Base-by-base conservation (phyloP, 2,888 invertebrate genomes). In the Phortica okadai region DNA sequence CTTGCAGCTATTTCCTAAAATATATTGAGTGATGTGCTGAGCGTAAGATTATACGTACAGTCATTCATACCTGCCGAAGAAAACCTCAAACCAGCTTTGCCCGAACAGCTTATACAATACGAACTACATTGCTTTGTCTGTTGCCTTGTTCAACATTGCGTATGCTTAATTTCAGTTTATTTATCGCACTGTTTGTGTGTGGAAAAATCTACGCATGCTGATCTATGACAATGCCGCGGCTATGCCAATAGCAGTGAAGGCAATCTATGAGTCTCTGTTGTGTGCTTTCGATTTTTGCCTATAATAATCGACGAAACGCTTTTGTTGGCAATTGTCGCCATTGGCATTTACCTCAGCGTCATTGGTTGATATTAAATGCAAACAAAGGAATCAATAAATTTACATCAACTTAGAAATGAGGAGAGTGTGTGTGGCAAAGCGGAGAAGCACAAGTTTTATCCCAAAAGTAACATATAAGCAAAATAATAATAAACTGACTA, bases 231-330 rank as follows among this genome's bases (percentile, higher is more conserved):
- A 21, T 59, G 21, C 59, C 33, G 33, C 33, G 33, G 33, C 33
- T 56, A 56, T 16, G 56, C 33, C 33, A 33, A 5, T 33, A 33
- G 25, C 69, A 69, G 56, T 56, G 25, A 85, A 86, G 81, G 85
- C 50, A 69, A 77, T 80, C 79, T 79, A 83, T 78, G 86, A 82
- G 84, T 87, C 87, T 84, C 86, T 78, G 59, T 81, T 83, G 86
- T 82, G 86, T 83, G 81, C 86, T 85, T 82, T 70, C 54, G 33
- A 3, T 14, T n/a, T 25, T 25, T 70, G 58, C 7, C 8, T 62
- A 25, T 62, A 62, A 62, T 25, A 25, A 62, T 62, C 62, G 10
- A 8, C 7, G 62, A 50, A 50, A 14, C 10, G 62, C 56, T 56
- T 56, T 62, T 62, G 62, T 62, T 62, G 62, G 16, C 62, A 62